A percentile compares a stretch with the other conserved stretches of the same genome.
Conservation (phyloP, 1,140 invertebrate genomes). For the Melanaphis sacchari region DNA sequence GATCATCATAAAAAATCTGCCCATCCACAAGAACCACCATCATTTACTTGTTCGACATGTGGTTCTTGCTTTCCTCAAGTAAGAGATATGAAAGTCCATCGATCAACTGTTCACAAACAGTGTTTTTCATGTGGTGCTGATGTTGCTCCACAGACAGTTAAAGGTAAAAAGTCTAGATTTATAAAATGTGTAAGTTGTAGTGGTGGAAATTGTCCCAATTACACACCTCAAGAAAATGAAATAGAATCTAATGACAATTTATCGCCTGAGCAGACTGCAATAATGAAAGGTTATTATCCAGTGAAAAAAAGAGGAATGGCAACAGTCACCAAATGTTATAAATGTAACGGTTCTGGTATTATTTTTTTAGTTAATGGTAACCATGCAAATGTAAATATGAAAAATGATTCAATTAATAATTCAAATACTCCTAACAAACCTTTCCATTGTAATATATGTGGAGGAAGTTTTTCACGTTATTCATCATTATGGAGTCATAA, state of each 20-base stretch:
- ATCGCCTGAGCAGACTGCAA: slow-evolving; percentile 59
- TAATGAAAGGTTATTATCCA: slow-evolving; percentile 74
- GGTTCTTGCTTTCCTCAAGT: slow-evolving; percentile 61
- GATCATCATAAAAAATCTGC: slow-evolving; percentile 76
- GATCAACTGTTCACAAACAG: slow-evolving; percentile 62
- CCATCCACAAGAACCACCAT: slow-evolving; percentile 59
- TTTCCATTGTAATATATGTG: slow-evolving; percentile 86
- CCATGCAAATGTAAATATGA: slow-evolving; percentile 63
- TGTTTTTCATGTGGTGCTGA: slow-evolving; percentile 66
- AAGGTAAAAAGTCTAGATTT: slow-evolving; percentile 62
- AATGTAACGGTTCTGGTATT: slow-evolving; percentile 85
- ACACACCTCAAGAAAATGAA: slow-evolving; percentile 32
- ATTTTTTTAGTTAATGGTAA: slow-evolving; percentile 75
- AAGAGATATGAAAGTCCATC: slow-evolving; percentile 62
- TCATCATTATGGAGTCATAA: slow-evolving; percentile 87
- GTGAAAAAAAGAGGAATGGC: slow-evolving; percentile 82
- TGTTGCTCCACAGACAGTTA: slow-evolving; percentile 64
- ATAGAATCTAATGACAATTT: slow-evolving; percentile 40
- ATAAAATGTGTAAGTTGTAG: slow-evolving; percentile 59
- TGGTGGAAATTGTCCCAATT: slow-evolving; percentile 48
- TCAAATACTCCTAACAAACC: slow-evolving; percentile 72
- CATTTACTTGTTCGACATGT: slow-evolving; percentile 62
- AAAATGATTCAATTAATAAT: slow-evolving; percentile 54
- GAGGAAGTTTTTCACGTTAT: slow-evolving; percentile 70
- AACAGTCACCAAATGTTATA: slow-evolving; percentile 84